Evolutionary conservation across 2,888 invertebrate genomes (phyloP).

Genomic region (Xestia ashworthii): DNA sequence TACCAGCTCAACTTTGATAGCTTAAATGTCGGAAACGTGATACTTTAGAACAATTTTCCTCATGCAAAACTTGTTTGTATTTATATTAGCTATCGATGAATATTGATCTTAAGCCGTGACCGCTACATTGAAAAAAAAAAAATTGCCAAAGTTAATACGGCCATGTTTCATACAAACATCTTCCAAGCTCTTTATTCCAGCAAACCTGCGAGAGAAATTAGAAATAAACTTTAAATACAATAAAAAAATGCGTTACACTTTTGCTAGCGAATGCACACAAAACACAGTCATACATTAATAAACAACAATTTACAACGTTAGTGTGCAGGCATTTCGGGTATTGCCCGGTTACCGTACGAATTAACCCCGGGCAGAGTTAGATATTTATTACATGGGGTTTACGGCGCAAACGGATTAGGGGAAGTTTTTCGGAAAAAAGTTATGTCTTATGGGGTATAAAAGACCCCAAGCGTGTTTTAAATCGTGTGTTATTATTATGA

Average conservation of each 20-base stretch:
- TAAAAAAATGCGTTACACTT: constrained; percentile 35
- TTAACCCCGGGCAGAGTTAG: constrained; percentile 29
- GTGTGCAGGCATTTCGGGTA: constrained; percentile 41
- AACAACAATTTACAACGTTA: constrained; percentile 47
- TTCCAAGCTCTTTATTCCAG: too few species aligned
- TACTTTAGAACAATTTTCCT: too few species aligned
- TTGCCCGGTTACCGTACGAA: constrained; percentile 58
- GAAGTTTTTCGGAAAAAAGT: constrained; percentile 40
- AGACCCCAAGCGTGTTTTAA: constrained; percentile 9
- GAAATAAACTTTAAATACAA: background rate
- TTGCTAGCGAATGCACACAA: constrained; percentile 44
- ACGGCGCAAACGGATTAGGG: constrained; percentile 44
- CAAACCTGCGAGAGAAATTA: too few species aligned
- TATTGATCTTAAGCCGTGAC: too few species aligned
- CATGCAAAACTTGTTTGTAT: too few species aligned
- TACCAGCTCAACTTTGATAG: too few species aligned
- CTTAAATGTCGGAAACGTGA: too few species aligned
- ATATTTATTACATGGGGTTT: constrained; percentile 57
- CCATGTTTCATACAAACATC: too few species aligned
- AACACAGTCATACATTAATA: constrained; percentile 41
- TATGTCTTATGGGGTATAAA: constrained; percentile 23
- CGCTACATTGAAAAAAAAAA: too few species aligned
- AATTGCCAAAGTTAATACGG: too few species aligned
- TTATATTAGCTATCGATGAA: too few species aligned
- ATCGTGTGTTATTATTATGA: constrained; percentile 22